Conservation (phyloP, 2,888 invertebrate species). For the Liodrosophila aerea region DNA sequence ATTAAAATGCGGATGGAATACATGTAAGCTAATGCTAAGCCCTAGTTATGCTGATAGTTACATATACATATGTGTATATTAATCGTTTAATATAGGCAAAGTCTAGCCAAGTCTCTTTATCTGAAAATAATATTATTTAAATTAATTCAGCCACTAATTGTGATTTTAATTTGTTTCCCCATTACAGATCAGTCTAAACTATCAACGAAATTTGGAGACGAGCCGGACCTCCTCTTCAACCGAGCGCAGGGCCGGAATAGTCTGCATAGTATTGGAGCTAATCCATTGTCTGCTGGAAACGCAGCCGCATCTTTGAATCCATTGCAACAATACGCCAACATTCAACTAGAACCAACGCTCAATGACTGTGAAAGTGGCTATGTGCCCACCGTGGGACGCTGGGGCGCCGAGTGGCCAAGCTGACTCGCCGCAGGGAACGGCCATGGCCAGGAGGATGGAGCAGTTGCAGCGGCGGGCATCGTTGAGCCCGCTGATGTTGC, state of each 20-base stretch:
- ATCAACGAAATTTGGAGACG: constrained; percentile 86
- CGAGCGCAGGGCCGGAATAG: constrained; percentile 84
- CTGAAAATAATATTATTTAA: no score
- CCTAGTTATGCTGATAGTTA: no score
- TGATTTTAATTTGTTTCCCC: neutral
- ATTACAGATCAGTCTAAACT: constrained; percentile 89
- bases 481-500: constrained; percentile 10
- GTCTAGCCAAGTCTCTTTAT: no score
- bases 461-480: constrained; percentile 73
- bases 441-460: constrained; percentile 59
- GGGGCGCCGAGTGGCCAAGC: constrained; percentile 98
- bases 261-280: constrained; percentile 82
- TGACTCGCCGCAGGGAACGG: constrained; percentile 91
- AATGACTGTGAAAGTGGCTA: constrained; percentile 85
- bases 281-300: constrained; percentile 63
- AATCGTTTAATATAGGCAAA: no score
- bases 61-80: no score
- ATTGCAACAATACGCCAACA: constrained; percentile 78
- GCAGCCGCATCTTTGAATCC: constrained; percentile 46
- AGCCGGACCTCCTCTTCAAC: constrained; percentile 85
- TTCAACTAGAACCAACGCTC: constrained; percentile 81
- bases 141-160: no score
- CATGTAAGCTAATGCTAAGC: no score
- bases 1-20: no score
- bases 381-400: constrained; percentile 92